Base-by-base conservation (phyloP, 2,797 vertebrate species). In the Chelidonichthys spinosus region DNA sequence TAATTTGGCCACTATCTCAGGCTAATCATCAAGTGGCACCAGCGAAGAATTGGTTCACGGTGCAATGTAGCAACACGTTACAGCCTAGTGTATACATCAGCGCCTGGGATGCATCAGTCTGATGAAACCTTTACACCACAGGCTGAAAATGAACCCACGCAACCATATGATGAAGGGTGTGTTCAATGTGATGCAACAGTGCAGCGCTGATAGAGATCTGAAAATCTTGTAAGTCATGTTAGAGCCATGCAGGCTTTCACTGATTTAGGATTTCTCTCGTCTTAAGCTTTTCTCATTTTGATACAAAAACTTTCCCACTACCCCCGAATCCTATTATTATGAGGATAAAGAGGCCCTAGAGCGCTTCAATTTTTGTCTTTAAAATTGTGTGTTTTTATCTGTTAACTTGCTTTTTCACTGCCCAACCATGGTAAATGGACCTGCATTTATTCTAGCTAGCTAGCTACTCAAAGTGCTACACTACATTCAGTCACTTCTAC, bases 131-230 rank as follows among this genome's bases (percentile, higher is more conserved):
- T 49, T 39, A 59, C 53, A 63, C 61, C 70, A 55, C 10, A 6
- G n/a, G 5, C 43, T 72, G 72, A 80, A 76, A 71, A 42, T 69
- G 65, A 69, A 72, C 40, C 72, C 11, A 2, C 61, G 39, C 13
- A 44, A 69, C 40, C 59, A 65, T 55, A 55, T 2, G 14, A 61
- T 49, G 14, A 11, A 77, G 78, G 69, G 50, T 55, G 74, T 71
- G 69, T 3, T 69, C 64, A 32, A 5, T 7, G 46, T 81, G 77
- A 84, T 74, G 69, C 71, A 87, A 78, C 53, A 14, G 39, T 36
- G 53, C 15, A 63, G 55, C 7, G 3, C 7, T 39, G 63, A 71
- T 14, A 17, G n/a, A 74, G 43, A 49, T 70, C 56, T 58, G 8
- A 17, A 60, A 55, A 55, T 58, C 36, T 25, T 18, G 8, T 8